Evolutionary conservation across 2,113 vertebrate genomes (phyloP).

Genomic region (Cheilinus undulatus): DNA sequence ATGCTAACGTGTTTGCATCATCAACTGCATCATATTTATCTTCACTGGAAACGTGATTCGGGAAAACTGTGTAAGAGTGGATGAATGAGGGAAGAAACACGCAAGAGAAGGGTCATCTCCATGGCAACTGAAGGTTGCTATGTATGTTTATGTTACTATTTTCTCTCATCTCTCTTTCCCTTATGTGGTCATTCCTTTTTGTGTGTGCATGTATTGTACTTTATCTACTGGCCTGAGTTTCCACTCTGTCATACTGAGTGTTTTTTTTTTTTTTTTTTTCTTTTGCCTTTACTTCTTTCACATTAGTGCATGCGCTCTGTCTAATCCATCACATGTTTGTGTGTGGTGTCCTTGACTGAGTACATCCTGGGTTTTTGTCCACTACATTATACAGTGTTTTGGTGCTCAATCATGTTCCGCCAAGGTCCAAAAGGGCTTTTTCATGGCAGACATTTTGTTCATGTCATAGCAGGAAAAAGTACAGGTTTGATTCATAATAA

Average conservation of each 20-base stretch:
- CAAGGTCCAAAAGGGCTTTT: not conserved
- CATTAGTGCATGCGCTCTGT: not conserved
- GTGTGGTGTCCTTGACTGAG: not conserved
- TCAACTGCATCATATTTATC: conserved; percentile 52
- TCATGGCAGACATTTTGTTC: not conserved
- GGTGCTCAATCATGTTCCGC: not conserved
- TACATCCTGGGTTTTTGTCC: not conserved
- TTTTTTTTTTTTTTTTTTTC: not conserved
- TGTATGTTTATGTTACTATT: not conserved
- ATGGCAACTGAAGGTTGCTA: conserved; percentile 47
- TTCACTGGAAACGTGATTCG: conserved; percentile 27
- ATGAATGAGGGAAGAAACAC: conserved; percentile 21
- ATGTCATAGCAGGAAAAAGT: not conserved
- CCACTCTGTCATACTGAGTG: conserved; percentile 10
- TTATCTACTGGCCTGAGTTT: not conserved
- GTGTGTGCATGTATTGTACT: not conserved
- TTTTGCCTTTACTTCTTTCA: not conserved
- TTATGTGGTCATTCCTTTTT: conserved; percentile 4
- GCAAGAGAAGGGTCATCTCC: conserved; percentile 41
- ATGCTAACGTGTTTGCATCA: conserved; percentile 31
- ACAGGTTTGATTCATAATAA: not conserved
- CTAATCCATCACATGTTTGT: not conserved
- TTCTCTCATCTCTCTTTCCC: conserved; percentile 1
- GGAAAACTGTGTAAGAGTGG: conserved; percentile 23
- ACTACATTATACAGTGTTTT: not conserved